Evolutionary conservation across 2,797 vertebrate genomes (phyloP).

Genomic region (Crax fasciolata): DNA sequence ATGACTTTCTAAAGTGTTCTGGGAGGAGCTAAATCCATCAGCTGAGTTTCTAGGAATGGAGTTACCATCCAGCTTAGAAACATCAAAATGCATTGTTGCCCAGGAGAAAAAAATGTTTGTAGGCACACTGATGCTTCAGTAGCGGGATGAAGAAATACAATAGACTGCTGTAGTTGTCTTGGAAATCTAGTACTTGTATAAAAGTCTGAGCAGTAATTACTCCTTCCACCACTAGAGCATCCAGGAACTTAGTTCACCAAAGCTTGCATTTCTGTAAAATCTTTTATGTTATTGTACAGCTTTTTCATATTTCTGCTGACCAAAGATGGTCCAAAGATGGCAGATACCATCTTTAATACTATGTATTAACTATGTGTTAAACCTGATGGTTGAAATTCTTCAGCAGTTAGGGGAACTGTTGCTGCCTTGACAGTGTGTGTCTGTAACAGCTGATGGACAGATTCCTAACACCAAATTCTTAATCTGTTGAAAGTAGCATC

Average conservation of each 20-base stretch:
- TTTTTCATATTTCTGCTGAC: background rate
- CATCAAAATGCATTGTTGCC: background rate
- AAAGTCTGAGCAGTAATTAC: background rate
- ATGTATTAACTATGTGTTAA: background rate
- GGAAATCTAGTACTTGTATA: background rate
- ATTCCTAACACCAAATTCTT: background rate
- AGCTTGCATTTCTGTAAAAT: background rate
- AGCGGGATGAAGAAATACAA: background rate
- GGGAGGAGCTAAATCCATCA: background rate
- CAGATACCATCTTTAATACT: background rate
- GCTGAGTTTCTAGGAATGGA: background rate
- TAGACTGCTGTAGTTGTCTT: background rate
- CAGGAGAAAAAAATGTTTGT: background rate
- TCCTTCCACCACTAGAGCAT: background rate
- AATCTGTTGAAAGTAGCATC: background rate
- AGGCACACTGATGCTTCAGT: background rate
- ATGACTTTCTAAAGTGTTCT: background rate
- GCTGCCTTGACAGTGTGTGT: background rate
- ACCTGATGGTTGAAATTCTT: background rate
- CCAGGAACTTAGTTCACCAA: background rate
- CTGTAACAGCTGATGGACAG: background rate
- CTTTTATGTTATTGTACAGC: background rate
- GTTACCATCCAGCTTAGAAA: background rate
- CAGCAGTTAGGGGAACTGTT: background rate
- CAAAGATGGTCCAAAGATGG: background rate